Evolutionary conservation across 53 echinoderm and acorn worm species (phyloP), one percentile per base, ranked within the genome.

Genomic region (Paelopatides confundens): DNA sequence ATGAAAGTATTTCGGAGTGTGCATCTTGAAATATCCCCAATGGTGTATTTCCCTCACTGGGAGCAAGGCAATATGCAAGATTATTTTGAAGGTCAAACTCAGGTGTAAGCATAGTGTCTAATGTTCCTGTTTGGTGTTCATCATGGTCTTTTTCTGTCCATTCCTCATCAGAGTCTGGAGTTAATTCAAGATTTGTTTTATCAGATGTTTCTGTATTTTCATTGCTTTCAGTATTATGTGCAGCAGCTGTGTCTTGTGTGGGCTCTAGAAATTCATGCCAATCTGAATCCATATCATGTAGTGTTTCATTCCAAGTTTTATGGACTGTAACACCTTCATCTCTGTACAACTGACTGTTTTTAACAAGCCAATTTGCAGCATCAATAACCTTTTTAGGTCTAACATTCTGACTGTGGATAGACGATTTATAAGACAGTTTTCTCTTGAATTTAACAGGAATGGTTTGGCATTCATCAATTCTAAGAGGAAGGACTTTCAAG

Each of bases 401-500:
- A 35, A 91, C 62, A 81, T 91, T 91, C 62, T 88, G 43, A 81
- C 50, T 66, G 66, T 81, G 81, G 28, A 82, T 53, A 51, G 67
- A 67, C 43, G 65, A 51, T 47, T 88, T 82, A 46, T 82, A 88
- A 47, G 51, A 81, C 32, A 88, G 82, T 82, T 81, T 81, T 51
- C 88, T 81, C 64, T 88, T 88, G 58, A 88, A 81, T 62, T 88
- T 88, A 29, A 88, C 81, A n/a, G 88, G 82, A 51, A 88, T 88
- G 52, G 81, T 88, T 18, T 38, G 63, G n/a, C 66, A 50, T 38
- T 88, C 49, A 65, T 54, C 62, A 17, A 81, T 66, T 36, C 33
- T 81, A 15, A 82, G 67, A 54, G 88, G 88, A 33, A 88, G 50
- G 4, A 36, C 26, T 12, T 35, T 69, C n/a, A 46, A 50, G n/a